A percentile compares a stretch with the other conserved stretches of the same genome.
These are phyloP conservation scores for Cynocephalus volans DNA, from an alignment of 2,113 vertebrate species.

Conservation along the genomic window DNA sequence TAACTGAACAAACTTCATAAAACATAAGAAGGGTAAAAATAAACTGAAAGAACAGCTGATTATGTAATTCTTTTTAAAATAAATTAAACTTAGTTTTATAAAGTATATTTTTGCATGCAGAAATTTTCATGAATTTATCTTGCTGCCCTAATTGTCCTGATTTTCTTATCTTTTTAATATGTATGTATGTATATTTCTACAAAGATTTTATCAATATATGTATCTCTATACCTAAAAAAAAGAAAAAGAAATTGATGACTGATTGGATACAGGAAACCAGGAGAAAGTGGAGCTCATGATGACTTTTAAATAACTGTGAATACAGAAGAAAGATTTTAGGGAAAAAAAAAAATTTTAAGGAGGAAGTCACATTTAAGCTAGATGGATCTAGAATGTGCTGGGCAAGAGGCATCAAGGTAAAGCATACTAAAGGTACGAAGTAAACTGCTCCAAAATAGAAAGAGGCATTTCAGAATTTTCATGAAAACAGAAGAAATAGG, in stretches of 20 bases:
- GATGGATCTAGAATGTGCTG: not conserved
- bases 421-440: accelerated
- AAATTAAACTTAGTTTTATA: too few species aligned
- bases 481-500: not conserved
- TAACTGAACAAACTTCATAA: too few species aligned
- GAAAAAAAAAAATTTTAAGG: not conserved
- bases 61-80: too few species aligned
- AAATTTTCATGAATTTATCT: too few species aligned
- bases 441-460: not conserved
- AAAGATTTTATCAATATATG: too few species aligned
- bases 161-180: too few species aligned
- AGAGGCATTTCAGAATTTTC: not conserved
- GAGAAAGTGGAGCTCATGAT: not conserved
- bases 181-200: too few species aligned
- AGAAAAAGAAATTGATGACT: not conserved
- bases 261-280: not conserved
- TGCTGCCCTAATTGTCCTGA: too few species aligned
- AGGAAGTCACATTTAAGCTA: not conserved
- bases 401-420: not conserved
- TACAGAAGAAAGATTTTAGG: not conserved
- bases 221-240: too few species aligned
- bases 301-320: not conserved
- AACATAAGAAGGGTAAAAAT: too few species aligned
- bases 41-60: too few species aligned
- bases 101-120: too few species aligned